phyloP scores from a whole-genome alignment of 2,797 vertebrate genomes.

The Trichosurus vulpecula region DNA sequence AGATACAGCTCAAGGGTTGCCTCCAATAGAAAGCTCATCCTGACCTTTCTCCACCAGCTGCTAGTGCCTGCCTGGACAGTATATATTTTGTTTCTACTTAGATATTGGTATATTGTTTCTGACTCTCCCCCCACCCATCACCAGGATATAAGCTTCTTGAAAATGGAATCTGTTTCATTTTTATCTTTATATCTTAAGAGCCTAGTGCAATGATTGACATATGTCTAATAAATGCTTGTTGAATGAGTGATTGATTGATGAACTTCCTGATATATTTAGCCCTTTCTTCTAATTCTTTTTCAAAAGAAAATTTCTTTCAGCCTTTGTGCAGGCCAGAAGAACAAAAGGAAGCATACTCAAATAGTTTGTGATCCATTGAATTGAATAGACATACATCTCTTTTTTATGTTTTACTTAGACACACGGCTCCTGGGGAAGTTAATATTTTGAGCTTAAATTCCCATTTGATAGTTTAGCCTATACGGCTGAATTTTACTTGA shows the following conservation, averaged over 20 bases:
- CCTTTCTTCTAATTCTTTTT: slow-evolving; percentile 30
- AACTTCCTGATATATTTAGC: slow-evolving; percentile 17
- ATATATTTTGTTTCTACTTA: background rate
- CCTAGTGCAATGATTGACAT: background rate
- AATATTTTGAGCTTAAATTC: slow-evolving; percentile 33
- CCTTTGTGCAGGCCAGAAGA: slow-evolving; percentile 28
- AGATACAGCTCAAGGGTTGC: background rate
- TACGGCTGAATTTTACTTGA: slow-evolving; percentile 34
- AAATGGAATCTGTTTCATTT: background rate
- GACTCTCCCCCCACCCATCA: background rate
- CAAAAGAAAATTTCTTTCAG: background rate
- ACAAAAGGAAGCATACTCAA: background rate
- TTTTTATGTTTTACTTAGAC: slow-evolving; percentile 62
- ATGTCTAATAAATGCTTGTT: background rate
- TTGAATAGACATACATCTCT: background rate
- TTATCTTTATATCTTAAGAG: background rate
- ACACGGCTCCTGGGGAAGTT: slow-evolving; percentile 3
- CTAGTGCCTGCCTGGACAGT: background rate
- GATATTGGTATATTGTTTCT: background rate
- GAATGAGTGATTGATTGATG: background rate
- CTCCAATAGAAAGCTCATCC: background rate
- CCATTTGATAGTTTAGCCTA: slow-evolving; percentile 41
- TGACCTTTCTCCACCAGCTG: background rate
- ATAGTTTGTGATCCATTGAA: slow-evolving; percentile 1
- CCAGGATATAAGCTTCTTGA: background rate